phyloP scores from a whole-genome alignment of 2,888 invertebrate species.

The Caenorhabditis auriculariae region DNA sequence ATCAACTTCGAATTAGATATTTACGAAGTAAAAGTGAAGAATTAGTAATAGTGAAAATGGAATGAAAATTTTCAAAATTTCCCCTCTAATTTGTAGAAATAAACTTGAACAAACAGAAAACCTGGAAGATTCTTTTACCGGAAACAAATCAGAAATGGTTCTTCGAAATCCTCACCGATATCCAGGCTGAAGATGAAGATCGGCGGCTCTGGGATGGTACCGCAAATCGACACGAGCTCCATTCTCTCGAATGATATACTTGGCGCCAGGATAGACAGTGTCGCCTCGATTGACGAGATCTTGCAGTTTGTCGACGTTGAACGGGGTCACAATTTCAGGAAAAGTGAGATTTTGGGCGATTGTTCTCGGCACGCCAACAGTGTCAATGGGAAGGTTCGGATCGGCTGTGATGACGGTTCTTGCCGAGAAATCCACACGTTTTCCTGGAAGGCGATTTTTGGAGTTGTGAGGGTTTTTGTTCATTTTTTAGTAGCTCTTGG shows the following conservation, averaged over 20 bases:
- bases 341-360: slow-evolving; percentile 99
- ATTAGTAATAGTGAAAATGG: no score
- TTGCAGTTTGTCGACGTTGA: slow-evolving; percentile 94
- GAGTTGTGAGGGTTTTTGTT: no score
- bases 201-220: slow-evolving; percentile 95
- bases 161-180: slow-evolving; percentile 43
- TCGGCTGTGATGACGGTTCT: slow-evolving; percentile 80
- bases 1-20: no score
- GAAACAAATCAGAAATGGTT: not conserved
- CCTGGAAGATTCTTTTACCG: no score
- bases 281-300: slow-evolving; percentile 93
- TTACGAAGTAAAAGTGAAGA: no score
- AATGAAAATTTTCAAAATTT: no score
- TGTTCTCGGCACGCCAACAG: slow-evolving; percentile 94
- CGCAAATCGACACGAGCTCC: slow-evolving; percentile 96
- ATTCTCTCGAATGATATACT: slow-evolving; percentile 97
- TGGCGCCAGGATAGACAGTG: slow-evolving; percentile 97
- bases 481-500: no score
- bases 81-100: no score
- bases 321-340: slow-evolving; percentile 97
- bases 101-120: no score
- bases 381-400: slow-evolving; percentile 74
- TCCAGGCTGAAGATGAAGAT: slow-evolving; percentile 81
- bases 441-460: slow-evolving; percentile 21
- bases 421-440: slow-evolving; percentile 96